Base-by-base conservation (phyloP, 2,888 invertebrate species). In the Nephrotoma flavescens region DNA sequence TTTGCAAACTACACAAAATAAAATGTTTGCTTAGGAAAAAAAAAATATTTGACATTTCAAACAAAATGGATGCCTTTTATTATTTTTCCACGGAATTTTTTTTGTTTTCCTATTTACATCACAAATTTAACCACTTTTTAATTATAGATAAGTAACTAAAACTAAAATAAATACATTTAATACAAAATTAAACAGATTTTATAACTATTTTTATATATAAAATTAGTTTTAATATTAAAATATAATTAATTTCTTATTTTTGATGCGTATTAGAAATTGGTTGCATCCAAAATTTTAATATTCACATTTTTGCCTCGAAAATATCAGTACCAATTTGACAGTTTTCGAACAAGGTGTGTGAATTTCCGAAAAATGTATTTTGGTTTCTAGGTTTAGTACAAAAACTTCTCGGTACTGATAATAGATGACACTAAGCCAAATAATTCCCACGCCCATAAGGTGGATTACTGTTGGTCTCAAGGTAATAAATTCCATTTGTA, bases 391-490 rank as follows among this genome's bases (percentile, higher is more conserved):
- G 42, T 3, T 86, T 42, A 42, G 1, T 84, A 57, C 11, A 19
- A 57, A 84, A 44, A 11, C 6, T 19, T 71, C n/a, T 71, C 2
- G 52, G 15, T 15, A 31, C 11, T 52, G 9, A 9, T 71, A 71
- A 71, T 9, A 71, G 71, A 71, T 71, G 71, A 9, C 9, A 4
- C 9, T 71, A 71, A 9, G 9, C 71, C 11, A 86, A 86, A 86
- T 86, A 88, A 31, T 88, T 86, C 11, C 89, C 89, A 7, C 88
- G 86, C 42, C 89, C 89, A 87, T 87, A 92, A 86, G 92, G 92
- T 87, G 91, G 90, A 88, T 88, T 89, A 84, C 88, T 89, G 87
- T 90, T 90, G 0, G 92, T 92, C 88, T 89, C 88, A 87, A 91
- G 88, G 87, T 89, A 91, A 87, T 88, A 91, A 44, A 88, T 88